These are phyloP conservation scores for Asbolus verrucosus DNA, from an alignment of 1,140 invertebrate genomes.

Conservation along the genomic window DNA sequence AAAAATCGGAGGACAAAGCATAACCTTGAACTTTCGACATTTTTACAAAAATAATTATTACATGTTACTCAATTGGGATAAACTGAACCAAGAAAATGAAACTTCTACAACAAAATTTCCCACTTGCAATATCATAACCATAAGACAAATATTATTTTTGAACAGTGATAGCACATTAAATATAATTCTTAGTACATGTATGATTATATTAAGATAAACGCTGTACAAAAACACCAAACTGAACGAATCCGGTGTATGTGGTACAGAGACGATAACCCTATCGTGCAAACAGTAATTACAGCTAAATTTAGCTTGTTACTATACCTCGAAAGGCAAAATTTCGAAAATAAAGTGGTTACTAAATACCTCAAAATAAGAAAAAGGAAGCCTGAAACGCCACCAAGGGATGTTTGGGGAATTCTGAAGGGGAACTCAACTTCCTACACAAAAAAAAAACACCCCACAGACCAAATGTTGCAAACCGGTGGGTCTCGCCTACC, in stretches of 20 bases:
- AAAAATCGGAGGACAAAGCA: background rate
- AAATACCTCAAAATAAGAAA: background rate
- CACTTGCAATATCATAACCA: no score
- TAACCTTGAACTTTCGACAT: background rate
- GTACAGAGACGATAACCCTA: background rate
- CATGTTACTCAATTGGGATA: no score
- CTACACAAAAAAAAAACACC: background rate
- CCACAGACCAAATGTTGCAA: background rate
- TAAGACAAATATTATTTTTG: no score
- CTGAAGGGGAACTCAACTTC: conserved; percentile 2
- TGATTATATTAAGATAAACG: no score
- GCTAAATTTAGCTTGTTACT: background rate
- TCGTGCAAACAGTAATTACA: background rate
- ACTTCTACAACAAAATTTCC: no score
- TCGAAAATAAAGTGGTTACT: no score
- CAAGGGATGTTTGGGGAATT: no score
- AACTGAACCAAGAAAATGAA: no score
- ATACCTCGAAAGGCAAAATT: no score
- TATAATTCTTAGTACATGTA: background rate
- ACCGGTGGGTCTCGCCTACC: background rate
- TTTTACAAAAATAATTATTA: background rate
- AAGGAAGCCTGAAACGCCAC: no score
- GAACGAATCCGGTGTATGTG: no score
- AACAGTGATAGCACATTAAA: background rate
- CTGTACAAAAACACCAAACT: no score